Evolutionary conservation across 2,797 vertebrate genomes (phyloP).

Genomic region (Labroides dimidiatus): DNA sequence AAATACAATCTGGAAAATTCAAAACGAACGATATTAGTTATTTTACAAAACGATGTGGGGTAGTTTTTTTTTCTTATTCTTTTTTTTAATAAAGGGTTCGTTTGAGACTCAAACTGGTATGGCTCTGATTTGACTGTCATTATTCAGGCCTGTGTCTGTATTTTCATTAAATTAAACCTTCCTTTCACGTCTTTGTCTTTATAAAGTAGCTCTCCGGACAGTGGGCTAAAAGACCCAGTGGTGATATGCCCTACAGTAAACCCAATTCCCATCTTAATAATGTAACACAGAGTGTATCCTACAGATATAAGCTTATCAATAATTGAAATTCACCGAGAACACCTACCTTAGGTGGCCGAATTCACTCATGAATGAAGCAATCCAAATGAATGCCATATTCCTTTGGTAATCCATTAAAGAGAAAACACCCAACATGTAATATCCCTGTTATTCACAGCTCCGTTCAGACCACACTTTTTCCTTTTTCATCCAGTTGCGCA

Average conservation of each 20-base stretch:
- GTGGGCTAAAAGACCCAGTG: neutral
- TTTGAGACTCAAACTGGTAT: neutral
- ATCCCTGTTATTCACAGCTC: constrained; percentile 67
- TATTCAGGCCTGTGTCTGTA: neutral
- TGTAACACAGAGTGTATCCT: neutral
- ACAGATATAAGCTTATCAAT: constrained; percentile 1
- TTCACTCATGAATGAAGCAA: constrained; percentile 64
- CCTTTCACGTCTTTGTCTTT: neutral
- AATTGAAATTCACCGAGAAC: constrained; percentile 25
- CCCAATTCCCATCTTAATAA: neutral
- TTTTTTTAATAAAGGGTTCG: neutral
- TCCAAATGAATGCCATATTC: constrained; percentile 73
- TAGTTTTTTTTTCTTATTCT: neutral
- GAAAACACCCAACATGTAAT: constrained; percentile 59
- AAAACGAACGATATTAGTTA: neutral
- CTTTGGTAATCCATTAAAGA: constrained; percentile 78
- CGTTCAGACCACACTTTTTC: constrained; percentile 54
- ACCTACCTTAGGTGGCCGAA: constrained; percentile 77
- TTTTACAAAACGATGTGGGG: constrained; percentile 5
- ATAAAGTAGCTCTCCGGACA: constrained; percentile 19
- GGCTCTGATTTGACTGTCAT: constrained; percentile 22
- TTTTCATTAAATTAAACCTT: neutral
- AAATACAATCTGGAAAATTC: neutral
- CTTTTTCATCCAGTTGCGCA: constrained; percentile 73
- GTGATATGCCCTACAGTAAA: neutral